These are phyloP conservation scores for Cotesia chilonis DNA, from an alignment of 1,140 invertebrate genomes.

Conservation along the genomic window DNA sequence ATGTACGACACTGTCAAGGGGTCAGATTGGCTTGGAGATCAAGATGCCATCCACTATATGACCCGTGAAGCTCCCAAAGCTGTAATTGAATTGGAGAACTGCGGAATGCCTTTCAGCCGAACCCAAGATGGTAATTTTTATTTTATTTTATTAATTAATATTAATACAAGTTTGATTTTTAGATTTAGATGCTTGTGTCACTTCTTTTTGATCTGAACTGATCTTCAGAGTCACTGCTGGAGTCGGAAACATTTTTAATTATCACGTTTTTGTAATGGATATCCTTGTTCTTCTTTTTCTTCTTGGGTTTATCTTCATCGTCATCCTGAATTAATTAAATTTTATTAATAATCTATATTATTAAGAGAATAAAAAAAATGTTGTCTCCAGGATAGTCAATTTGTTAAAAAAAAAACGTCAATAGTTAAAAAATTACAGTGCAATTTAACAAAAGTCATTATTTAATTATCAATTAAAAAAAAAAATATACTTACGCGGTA, in stretches of 20 bases:
- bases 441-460: no score
- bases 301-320: conserved; percentile 24
- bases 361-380: no score
- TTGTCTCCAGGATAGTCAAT: no score
- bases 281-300: conserved; percentile 29
- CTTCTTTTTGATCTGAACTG: not conserved
- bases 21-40: conserved; percentile 98
- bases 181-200: not conserved
- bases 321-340: conserved; percentile 3
- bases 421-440: no score
- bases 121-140: conserved; percentile 76
- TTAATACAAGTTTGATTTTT: not conserved
- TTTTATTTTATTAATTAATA: not conserved
- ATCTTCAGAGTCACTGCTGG: not conserved
- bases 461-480: not conserved
- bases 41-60: conserved; percentile 99
- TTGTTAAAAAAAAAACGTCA: no score
- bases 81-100: conserved; percentile 97
- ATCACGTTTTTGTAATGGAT: conserved; percentile 7
- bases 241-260: not conserved
- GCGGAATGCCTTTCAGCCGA: conserved; percentile 97
- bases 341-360: not conserved
- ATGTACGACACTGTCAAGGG: conserved; percentile 99
- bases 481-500: not conserved
- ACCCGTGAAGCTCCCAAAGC: conserved; percentile 95